Percentiles rank a stretch among this genome's conserved stretches.
Conservation (phyloP, 2,888 invertebrate genomes). For the Iselma pallidipennis region DNA sequence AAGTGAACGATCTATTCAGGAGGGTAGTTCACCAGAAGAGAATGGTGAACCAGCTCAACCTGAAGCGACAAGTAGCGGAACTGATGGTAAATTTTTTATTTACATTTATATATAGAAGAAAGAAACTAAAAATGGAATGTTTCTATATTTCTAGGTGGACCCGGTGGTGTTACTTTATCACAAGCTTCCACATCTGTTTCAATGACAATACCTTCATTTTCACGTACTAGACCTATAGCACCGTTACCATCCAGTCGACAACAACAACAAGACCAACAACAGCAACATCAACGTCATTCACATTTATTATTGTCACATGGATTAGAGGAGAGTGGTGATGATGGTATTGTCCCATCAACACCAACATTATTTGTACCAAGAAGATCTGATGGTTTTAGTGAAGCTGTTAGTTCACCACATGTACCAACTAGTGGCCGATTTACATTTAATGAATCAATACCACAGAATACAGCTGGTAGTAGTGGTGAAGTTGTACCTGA, state of each 20-base stretch:
- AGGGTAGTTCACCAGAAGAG: slow-evolving; percentile 49
- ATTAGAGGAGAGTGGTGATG: slow-evolving; percentile 70
- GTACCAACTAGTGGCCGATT: slow-evolving; percentile 67
- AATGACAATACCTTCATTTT: slow-evolving; percentile 57
- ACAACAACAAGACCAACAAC: slow-evolving; percentile 9
- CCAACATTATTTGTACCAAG: slow-evolving; percentile 84
- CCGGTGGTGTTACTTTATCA: slow-evolving; percentile 46
- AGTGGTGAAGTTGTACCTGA: slow-evolving; percentile 50
- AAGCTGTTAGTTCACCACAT: slow-evolving; percentile 90
- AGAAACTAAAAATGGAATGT: background rate
- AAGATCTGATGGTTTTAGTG: slow-evolving; percentile 84
- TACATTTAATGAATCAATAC: slow-evolving; percentile 64
- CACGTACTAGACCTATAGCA: slow-evolving; percentile 59
- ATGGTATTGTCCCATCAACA: slow-evolving; percentile 84
- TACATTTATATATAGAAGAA: background rate
- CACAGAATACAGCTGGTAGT: slow-evolving; percentile 40
- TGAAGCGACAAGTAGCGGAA: slow-evolving; percentile 77
- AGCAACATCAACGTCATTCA: slow-evolving; percentile 54
- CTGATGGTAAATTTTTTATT: slow-evolving; percentile 58
- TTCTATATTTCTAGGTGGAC: slow-evolving; percentile 15
- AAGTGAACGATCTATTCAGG: slow-evolving; percentile 52
- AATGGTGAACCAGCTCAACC: slow-evolving; percentile 60
- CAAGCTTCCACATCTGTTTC: slow-evolving; percentile 50
- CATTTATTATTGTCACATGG: slow-evolving; percentile 59
- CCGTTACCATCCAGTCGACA: slow-evolving; percentile 58